Evolutionary conservation across 2,113 vertebrate genomes (phyloP).

Genomic region (Strix aluco): DNA sequence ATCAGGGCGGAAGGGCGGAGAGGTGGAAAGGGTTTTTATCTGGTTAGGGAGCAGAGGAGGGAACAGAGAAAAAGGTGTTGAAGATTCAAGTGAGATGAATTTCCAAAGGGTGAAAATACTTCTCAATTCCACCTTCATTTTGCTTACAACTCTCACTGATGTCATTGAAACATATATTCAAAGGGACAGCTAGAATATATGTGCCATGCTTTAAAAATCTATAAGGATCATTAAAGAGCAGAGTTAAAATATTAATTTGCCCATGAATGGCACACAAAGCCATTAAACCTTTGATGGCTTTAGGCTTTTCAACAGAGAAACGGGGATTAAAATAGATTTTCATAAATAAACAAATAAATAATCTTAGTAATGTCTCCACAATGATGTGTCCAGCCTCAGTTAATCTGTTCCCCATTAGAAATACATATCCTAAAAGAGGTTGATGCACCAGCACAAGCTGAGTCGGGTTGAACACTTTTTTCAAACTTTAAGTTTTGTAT

Average conservation of each 20-base stretch:
- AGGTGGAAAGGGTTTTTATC: neutral
- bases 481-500: neutral
- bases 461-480: neutral
- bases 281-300: conserved; percentile 2
- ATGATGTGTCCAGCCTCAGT: neutral
- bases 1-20: neutral
- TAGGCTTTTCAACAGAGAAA: neutral
- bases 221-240: conserved; percentile 8
- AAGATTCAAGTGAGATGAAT: neutral
- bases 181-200: neutral
- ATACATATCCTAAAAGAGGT: fast-evolving
- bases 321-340: conserved; percentile 39
- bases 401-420: neutral
- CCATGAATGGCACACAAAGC: neutral
- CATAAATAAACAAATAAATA: conserved; percentile 31
- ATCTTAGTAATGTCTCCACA: neutral
- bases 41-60: neutral
- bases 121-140: neutral
- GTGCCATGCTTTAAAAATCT: conserved; percentile 30
- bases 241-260: conserved; percentile 39
- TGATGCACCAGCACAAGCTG: neutral
- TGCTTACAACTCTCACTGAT: neutral
- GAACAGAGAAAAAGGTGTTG: neutral
- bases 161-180: neutral
- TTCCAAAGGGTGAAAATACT: neutral